A percentile compares a stretch with the other conserved stretches of the same genome.
phyloP scores from a whole-genome alignment of 2,113 vertebrate genomes.

The Carassius auratus region DNA sequence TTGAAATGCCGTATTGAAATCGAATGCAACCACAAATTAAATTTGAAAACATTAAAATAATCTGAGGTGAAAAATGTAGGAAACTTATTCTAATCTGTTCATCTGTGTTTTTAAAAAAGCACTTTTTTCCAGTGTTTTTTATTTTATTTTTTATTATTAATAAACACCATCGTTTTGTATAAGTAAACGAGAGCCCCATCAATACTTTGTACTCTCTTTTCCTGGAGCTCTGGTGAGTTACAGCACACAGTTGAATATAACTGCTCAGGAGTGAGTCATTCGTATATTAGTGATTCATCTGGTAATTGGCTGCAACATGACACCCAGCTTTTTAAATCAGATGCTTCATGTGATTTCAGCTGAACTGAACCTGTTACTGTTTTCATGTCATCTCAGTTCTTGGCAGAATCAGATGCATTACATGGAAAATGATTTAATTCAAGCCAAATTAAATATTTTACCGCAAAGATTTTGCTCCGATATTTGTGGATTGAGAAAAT shows the following conservation, averaged over 20 bases:
- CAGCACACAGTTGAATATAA: background rate
- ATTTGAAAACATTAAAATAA: no score
- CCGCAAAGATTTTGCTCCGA: background rate
- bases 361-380: background rate
- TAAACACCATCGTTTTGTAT: background rate
- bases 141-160: no score
- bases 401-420: background rate
- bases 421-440: background rate
- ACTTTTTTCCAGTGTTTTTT: no score
- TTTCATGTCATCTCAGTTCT: background rate
- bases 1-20: no score
- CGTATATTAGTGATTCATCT: background rate
- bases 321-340: background rate
- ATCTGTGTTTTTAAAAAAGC: background rate
- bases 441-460: background rate
- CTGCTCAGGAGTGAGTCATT: background rate
- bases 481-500: background rate
- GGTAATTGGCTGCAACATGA: background rate
- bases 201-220: background rate
- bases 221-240: background rate
- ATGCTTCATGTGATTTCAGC: background rate
- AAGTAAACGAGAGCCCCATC: background rate
- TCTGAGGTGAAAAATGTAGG: no score
- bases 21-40: no score
- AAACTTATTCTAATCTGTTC: background rate